Conservation (phyloP, 1,140 invertebrate genomes). For the Danaus plexippus region DNA sequence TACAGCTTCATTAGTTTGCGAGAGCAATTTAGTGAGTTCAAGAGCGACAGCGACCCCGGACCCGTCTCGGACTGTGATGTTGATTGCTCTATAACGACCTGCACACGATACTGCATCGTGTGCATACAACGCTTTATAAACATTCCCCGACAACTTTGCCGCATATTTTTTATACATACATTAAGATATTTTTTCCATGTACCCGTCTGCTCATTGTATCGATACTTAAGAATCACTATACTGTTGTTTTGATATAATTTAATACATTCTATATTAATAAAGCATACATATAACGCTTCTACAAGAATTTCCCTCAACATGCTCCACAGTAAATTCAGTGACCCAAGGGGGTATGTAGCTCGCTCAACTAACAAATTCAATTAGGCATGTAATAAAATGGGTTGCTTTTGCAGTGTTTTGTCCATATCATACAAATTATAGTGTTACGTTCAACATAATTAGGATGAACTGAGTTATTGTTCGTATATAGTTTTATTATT, state of each 20-base stretch:
- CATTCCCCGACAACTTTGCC: no score
- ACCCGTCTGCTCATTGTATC: no score
- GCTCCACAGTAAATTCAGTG: not conserved
- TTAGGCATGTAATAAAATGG: conserved; percentile 33
- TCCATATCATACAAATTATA: not conserved
- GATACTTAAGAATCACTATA: no score
- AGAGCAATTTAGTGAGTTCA: conserved; percentile 17
- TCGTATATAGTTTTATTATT: no score
- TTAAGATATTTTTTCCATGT: no score
- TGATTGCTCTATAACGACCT: conserved; percentile 10
- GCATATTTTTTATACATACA: no score
- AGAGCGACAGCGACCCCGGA: not conserved
- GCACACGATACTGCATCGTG: conserved; percentile 4
- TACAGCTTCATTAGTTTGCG: conserved; percentile 16
- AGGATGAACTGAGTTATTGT: not conserved
- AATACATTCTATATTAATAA: no score
- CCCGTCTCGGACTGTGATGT: conserved; percentile 7
- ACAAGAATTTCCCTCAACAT: no score
- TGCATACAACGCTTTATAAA: no score
- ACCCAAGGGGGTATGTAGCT: conserved; percentile 17
- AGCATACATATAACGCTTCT: no score
- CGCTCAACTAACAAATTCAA: conserved; percentile 29
- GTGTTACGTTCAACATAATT: no score
- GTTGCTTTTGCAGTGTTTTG: conserved; percentile 24
- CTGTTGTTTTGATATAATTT: no score